phyloP scores from a whole-genome alignment of 2,113 vertebrate species.

The Emydocephalus ijimae region DNA sequence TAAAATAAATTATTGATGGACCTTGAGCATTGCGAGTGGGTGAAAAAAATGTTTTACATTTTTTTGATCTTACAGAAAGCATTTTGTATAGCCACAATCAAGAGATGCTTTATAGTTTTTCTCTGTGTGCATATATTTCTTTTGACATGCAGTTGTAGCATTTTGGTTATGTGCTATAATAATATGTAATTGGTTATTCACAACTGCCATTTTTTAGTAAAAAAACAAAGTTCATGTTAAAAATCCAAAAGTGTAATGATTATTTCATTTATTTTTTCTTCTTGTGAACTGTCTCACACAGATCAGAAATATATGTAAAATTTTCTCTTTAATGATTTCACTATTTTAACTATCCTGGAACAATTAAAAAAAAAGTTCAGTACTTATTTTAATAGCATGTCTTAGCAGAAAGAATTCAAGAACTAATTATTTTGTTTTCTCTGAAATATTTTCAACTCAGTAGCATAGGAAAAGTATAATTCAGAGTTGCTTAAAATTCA shows the following conservation, averaged over 20 bases:
- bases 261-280: background rate
- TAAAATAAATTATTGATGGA: background rate
- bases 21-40: background rate
- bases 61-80: background rate
- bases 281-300: background rate
- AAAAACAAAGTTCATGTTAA: background rate
- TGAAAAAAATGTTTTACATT: background rate
- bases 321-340: background rate
- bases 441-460: background rate
- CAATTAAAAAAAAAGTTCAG: background rate
- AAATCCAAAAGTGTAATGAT: background rate
- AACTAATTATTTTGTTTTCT: background rate
- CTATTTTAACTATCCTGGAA: background rate
- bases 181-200: background rate
- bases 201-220: background rate
- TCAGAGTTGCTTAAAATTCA: background rate
- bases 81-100: background rate
- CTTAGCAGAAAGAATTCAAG: background rate
- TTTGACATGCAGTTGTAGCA: background rate
- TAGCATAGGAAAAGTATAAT: background rate
- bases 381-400: background rate
- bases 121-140: background rate
- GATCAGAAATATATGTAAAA: background rate
- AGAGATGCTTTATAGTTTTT: background rate
- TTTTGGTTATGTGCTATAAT: background rate